Base-by-base conservation (phyloP, 2,888 invertebrate species). In the Acrobasis repandana region DNA sequence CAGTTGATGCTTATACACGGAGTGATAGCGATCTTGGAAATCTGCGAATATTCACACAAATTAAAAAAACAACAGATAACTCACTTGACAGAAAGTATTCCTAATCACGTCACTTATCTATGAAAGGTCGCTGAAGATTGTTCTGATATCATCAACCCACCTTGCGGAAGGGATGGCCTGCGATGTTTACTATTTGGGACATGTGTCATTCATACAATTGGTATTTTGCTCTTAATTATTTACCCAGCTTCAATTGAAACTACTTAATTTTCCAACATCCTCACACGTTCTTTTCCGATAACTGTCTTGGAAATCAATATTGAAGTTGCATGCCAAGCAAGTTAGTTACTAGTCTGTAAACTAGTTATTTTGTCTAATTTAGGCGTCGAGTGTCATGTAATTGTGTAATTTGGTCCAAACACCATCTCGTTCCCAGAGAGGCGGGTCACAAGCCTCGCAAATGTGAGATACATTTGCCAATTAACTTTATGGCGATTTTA, bases 401-500 rank as follows among this genome's bases (percentile, higher is more conserved):
- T 33, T 52, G 52, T 9, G 15, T 36, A 16, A 52, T 34, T 16
- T 51, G 51, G 16, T 10, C 36, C 9, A 18, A 36, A 52, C 15
- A 33, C 5, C n/a, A 52, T 15, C 9, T 36, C 15, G 16, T 52
- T 52, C 16, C 15, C 36, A 52, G 50, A 47, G 48, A 28, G 14
- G 43, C 43, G 14, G 14, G 38, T 43, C 6, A 8, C 28, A 28
- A n/a, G n/a, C 43, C 43, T 11, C 43, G 43, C 43, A 43, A 36
- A 33, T 34, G 52, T 9, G 36, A 1, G 15, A 36, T 3, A 52
- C 52, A 52, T 36, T 52, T 8, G 36, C 52, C 52, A 52, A 52
- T 52, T 34, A 36, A 52, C 14, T 52, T 52, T 52, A 52, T 52
- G 34, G 36, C 52, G 16, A 36, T 36, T 52, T 36, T 52, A 52